Evolutionary conservation across 2,113 vertebrate species (phyloP).

Genomic region (Haemorhous mexicanus): DNA sequence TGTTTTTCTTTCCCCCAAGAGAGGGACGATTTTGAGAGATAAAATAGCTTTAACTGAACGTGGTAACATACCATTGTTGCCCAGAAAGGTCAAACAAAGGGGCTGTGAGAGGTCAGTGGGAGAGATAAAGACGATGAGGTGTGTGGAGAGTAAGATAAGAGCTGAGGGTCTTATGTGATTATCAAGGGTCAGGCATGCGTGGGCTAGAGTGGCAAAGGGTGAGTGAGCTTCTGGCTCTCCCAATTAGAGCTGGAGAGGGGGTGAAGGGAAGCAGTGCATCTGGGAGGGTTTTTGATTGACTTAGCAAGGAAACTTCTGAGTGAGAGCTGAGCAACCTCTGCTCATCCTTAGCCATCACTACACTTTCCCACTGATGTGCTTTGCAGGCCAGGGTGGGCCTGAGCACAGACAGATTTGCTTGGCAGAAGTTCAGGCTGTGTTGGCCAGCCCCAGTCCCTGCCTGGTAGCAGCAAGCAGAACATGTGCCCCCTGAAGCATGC

Average conservation of each 20-base stretch:
- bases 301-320: background rate
- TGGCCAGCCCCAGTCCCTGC: background rate
- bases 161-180: accelerated
- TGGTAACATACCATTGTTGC: background rate
- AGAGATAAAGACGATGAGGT: slow-evolving; percentile 25
- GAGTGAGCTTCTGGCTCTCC: background rate
- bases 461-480: background rate
- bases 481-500: background rate
- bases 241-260: background rate
- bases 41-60: background rate
- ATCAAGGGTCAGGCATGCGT: background rate
- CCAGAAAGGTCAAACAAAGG: background rate
- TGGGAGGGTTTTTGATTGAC: background rate
- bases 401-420: background rate
- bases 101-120: background rate
- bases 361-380: background rate
- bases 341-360: background rate
- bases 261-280: background rate
- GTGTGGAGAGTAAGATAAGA: slow-evolving; percentile 5
- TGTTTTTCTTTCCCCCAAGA: background rate
- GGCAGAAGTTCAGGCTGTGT: background rate
- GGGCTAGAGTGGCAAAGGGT: background rate
- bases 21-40: background rate
- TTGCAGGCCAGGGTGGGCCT: background rate
- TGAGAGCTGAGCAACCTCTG: background rate